Conservation (phyloP, 1,140 invertebrate genomes). For the Ips typographus region DNA sequence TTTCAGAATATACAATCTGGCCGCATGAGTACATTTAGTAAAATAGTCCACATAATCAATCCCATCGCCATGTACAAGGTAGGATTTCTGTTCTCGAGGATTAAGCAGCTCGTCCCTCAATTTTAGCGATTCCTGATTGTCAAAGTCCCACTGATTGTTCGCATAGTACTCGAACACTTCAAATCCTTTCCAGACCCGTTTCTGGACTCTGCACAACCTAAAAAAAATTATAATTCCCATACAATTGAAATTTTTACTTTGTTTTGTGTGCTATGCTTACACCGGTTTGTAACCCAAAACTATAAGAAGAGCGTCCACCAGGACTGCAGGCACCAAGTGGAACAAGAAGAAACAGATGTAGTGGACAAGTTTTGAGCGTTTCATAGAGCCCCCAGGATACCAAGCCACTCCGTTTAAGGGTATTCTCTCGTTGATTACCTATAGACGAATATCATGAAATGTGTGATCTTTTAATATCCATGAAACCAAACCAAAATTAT, state of each 20-base stretch:
- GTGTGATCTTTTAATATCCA: not conserved
- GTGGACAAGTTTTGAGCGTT: slow-evolving; percentile 72
- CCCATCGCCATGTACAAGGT: slow-evolving; percentile 70
- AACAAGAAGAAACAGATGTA: slow-evolving; percentile 79
- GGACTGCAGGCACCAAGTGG: slow-evolving; percentile 81
- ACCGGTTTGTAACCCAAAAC: slow-evolving; percentile 80
- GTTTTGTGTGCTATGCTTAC: slow-evolving; percentile 54
- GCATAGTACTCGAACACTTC: slow-evolving; percentile 85
- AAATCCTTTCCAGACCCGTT: slow-evolving; percentile 76
- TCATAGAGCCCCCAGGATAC: slow-evolving; percentile 90
- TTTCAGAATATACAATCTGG: slow-evolving; percentile 76
- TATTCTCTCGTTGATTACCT: slow-evolving; percentile 67
- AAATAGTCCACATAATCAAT: slow-evolving; percentile 74
- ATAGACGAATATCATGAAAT: not conserved
- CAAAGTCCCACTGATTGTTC: slow-evolving; percentile 83
- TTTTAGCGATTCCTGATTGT: slow-evolving; percentile 60
- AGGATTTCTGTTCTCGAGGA: slow-evolving; percentile 61
- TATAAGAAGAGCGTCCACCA: slow-evolving; percentile 74
- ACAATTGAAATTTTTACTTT: not conserved
- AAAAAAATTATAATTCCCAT: slow-evolving; percentile 30
- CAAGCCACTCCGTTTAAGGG: slow-evolving; percentile 79
- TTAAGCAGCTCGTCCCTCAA: slow-evolving; percentile 64
- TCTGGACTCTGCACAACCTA: slow-evolving; percentile 73
- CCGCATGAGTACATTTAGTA: slow-evolving; percentile 69
- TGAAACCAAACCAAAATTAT: not conserved